Percentiles rank a stretch among this genome's conserved stretches.
Conservation (phyloP, 2,797 vertebrate species). For the Betta splendens region DNA sequence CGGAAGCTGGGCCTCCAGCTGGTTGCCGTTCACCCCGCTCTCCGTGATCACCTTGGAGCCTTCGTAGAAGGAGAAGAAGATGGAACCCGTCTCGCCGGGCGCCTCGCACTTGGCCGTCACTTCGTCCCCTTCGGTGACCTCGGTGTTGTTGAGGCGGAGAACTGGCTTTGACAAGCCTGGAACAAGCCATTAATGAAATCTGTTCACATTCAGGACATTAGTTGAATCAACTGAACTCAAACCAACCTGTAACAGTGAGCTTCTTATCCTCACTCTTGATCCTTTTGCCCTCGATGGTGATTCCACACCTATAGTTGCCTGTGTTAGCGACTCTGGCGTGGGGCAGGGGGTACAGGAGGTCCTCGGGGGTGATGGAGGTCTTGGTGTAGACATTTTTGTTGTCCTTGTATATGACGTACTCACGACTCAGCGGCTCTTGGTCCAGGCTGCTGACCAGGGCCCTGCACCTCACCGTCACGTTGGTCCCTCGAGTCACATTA, state of each 20-base stretch:
- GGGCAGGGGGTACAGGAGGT: constrained; percentile 47
- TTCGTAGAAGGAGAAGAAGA: constrained; percentile 65
- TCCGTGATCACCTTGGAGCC: constrained; percentile 18
- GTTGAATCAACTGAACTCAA: too few relatives aligned
- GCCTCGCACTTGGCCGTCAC: constrained; percentile 64
- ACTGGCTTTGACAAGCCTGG: constrained; percentile 74
- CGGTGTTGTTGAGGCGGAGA: constrained; percentile 32
- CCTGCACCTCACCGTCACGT: constrained; percentile 68
- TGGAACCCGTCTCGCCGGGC: constrained; percentile 50
- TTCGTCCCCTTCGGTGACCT: constrained; percentile 65
- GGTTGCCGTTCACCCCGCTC: fast-evolving
- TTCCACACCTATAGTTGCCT: constrained; percentile 71
- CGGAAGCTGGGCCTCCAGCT: neutral
- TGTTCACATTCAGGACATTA: neutral
- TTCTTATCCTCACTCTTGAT: neutral
- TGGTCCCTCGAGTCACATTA: constrained; percentile 58
- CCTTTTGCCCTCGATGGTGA: constrained; percentile 14
- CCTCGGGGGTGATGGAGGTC: constrained; percentile 33
- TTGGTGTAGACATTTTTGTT: constrained; percentile 23
- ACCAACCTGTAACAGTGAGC: constrained; percentile 75
- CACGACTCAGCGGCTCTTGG: neutral
- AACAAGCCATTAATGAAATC: neutral
- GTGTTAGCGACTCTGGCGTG: constrained; percentile 59
- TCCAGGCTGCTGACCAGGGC: constrained; percentile 29
- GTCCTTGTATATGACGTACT: constrained; percentile 72